Evolutionary conservation across 2,888 invertebrate genomes (phyloP).

Genomic region (Galeruca laticollis): DNA sequence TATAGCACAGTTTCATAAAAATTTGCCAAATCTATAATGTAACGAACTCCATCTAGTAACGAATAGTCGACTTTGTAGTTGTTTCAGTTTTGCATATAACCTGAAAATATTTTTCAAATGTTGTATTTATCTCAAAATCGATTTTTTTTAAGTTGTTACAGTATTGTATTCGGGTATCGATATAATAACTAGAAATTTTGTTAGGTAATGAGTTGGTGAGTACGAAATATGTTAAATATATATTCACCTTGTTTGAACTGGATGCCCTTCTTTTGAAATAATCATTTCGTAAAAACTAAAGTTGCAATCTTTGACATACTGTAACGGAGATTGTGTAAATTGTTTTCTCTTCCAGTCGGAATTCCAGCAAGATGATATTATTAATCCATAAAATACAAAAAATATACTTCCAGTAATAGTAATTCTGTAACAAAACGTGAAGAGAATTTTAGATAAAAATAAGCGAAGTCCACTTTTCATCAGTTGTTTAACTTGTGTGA

Average conservation of each 20-base stretch:
- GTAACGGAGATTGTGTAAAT: not conserved
- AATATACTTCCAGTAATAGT: not conserved
- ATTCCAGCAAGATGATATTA: not conserved
- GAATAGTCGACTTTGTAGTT: too few species aligned
- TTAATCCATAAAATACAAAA: not conserved
- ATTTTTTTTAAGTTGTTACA: too few species aligned
- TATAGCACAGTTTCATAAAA: too few species aligned
- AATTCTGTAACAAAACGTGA: not conserved
- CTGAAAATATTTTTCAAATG: too few species aligned
- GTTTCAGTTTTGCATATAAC: too few species aligned
- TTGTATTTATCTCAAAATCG: too few species aligned
- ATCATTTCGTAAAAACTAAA: slow-evolving; percentile 12
- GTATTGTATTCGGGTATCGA: too few species aligned
- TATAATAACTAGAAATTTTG: not conserved
- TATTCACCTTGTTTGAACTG: slow-evolving; percentile 5
- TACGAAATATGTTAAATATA: not conserved
- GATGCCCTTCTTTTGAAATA: not conserved
- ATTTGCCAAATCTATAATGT: too few species aligned
- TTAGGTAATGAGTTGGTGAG: not conserved
- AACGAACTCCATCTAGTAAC: too few species aligned
- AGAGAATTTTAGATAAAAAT: not conserved
- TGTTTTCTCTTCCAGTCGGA: not conserved
- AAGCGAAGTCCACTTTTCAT: too few species aligned
- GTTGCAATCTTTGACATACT: slow-evolving; percentile 5
- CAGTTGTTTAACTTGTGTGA: not conserved